A percentile compares a stretch with the other conserved stretches of the same genome.
These are phyloP conservation scores for Clytia hemisphaerica DNA, from an alignment of 30 jellyfish, hydroid and myxozoan species.

Conservation along the genomic window DNA sequence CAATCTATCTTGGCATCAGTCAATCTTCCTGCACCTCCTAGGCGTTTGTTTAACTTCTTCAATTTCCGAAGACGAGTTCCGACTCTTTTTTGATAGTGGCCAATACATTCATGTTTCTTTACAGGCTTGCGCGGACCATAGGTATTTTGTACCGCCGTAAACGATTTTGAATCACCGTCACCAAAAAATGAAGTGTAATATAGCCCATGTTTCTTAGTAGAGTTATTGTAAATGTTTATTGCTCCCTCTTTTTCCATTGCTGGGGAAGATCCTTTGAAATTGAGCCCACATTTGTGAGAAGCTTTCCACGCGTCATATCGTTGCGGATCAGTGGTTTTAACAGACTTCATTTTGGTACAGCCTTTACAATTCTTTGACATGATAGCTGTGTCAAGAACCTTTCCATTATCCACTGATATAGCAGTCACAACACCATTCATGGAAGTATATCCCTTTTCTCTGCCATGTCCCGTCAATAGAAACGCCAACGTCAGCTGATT, in stretches of 20 bases:
- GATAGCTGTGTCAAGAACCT: too few relatives aligned
- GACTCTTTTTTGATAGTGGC: slow-evolving; percentile 33
- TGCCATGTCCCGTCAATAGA: slow-evolving; percentile 9
- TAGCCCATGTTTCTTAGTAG: slow-evolving; percentile 1
- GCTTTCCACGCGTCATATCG: slow-evolving; percentile 1
- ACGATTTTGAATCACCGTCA: slow-evolving; percentile 24
- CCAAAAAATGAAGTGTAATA: slow-evolving; percentile 19
- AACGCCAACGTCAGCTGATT: slow-evolving; percentile 12
- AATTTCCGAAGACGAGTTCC: slow-evolving; percentile 26
- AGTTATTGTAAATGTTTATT: not conserved
- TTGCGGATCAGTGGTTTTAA: slow-evolving; percentile 16
- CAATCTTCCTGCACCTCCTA: slow-evolving; percentile 39
- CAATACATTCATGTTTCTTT: slow-evolving; percentile 31
- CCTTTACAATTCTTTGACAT: slow-evolving; percentile 8
- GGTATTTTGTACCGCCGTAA: slow-evolving; percentile 1
- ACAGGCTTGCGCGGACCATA: slow-evolving; percentile 6
- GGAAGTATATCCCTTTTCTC: slow-evolving; percentile 1
- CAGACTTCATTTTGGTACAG: slow-evolving; percentile 10
- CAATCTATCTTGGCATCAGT: slow-evolving; percentile 27
- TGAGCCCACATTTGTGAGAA: not conserved
- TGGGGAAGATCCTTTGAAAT: not conserved
- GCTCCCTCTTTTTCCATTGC: not conserved
- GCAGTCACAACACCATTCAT: slow-evolving; percentile 9
- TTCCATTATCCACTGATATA: not conserved
- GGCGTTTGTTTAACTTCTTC: slow-evolving; percentile 15